Base-by-base conservation (phyloP, 2,888 invertebrate genomes). In the Muscina levida region DNA sequence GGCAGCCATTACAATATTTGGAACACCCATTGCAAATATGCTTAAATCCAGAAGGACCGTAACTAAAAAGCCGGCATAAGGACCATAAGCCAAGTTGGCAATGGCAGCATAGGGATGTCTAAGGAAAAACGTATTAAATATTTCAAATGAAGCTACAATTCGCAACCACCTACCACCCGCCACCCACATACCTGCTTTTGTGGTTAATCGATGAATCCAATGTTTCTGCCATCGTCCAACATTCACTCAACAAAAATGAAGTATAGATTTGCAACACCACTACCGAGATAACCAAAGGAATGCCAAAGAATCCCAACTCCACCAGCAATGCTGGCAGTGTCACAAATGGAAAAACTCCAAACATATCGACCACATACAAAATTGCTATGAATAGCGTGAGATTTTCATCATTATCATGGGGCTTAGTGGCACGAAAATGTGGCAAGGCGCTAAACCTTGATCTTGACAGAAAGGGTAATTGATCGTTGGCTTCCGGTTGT, bases 101-200 rank as follows among this genome's bases (percentile, higher is more conserved):
- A 97, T 93, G 0, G 97, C 96, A 0, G 96, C 95, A 87, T 97
- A 96, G 0, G 97, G 97, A 87, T 94, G 95, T 82, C 97, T 94
- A 86, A 81, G 22, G n/a, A 39, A 46, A 5, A 72, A 22, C 2
- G 19, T 15, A 46, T 8, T 2, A 51, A 19, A 51, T 11, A 51
- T 5, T 17, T 11, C 15, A 71, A 22, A 19, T 44, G 31, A 22
- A 67, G 15, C 51, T 13, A 13, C 37, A 51, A 65, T n/a, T 17
- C 15, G 19, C 11, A 62, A 19, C 13, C 11, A 39, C 10, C 4
- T 13, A 31, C 22, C 44, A 42, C 2, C 37, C 19, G 24, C 15
- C 15, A 5, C 15, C 17, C 24, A 5, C 70, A 79, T 85, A 92
- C 92, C 92, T 91, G 87, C 92, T 92, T 90, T 94, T 92, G 85